Conservation (phyloP, 2,888 invertebrate genomes). For the Mythimna albipuncta region DNA sequence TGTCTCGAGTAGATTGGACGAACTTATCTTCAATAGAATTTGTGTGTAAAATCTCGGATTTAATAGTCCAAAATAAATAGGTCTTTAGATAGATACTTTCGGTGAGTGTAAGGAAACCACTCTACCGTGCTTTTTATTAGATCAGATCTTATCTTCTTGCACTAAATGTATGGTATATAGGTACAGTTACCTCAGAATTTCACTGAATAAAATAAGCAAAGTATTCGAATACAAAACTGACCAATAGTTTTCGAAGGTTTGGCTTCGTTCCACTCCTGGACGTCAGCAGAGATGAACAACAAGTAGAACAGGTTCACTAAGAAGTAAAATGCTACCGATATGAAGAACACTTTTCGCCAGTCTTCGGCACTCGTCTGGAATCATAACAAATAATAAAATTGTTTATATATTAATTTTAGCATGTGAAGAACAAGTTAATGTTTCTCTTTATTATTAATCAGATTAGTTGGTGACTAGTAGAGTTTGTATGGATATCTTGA, state of each 20-base stretch:
- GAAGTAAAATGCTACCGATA: constrained; percentile 91
- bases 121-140: too few relatives aligned
- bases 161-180: too few relatives aligned
- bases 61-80: too few relatives aligned
- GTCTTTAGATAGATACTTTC: too few relatives aligned
- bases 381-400: not conserved
- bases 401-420: too few relatives aligned
- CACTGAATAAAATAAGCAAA: not conserved
- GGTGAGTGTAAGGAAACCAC: too few relatives aligned
- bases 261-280: constrained; percentile 92
- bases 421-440: not conserved
- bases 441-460: not conserved
- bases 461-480: too few relatives aligned
- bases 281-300: constrained; percentile 91
- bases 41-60: too few relatives aligned
- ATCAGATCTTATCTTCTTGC: too few relatives aligned
- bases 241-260: constrained; percentile 70
- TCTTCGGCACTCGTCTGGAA: constrained; percentile 88
- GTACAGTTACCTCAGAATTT: too few relatives aligned
- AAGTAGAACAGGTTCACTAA: constrained; percentile 91
- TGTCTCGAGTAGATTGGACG: too few relatives aligned
- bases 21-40: too few relatives aligned
- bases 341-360: constrained; percentile 92
- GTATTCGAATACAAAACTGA: constrained; percentile 55
- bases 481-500: not conserved